Conservation (phyloP, 2,797 vertebrate genomes). For the Cuniculus paca region DNA sequence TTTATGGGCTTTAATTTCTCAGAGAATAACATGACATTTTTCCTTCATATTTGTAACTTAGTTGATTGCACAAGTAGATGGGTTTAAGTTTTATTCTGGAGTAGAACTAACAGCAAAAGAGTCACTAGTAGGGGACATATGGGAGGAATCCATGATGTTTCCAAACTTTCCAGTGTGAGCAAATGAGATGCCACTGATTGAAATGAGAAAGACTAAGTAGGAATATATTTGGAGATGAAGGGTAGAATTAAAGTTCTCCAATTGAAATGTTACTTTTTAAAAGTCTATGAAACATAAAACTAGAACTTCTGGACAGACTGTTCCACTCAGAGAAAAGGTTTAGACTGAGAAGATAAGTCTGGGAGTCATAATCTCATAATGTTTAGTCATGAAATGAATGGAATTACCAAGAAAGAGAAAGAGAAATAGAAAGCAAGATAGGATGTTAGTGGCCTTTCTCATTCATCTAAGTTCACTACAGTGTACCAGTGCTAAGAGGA, state of each 20-base stretch:
- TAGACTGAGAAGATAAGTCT: not conserved
- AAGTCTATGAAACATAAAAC: constrained; percentile 15
- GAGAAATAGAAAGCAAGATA: constrained; percentile 42
- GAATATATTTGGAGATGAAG: not conserved
- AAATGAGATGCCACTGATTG: not conserved
- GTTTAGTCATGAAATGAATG: not conserved
- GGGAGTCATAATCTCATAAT: not conserved
- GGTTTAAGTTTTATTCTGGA: not conserved
- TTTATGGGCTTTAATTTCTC: not conserved
- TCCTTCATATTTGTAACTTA: not conserved
- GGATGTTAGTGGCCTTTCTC: constrained; percentile 14
- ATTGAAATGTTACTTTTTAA: constrained; percentile 34
- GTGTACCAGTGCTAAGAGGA: not conserved
- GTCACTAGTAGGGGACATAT: not conserved
- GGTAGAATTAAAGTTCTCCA: constrained; percentile 9
- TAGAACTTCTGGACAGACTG: not conserved
- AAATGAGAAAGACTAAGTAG: not conserved
- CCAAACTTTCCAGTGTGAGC: not conserved
- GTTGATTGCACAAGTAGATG: not conserved
- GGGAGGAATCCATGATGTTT: not conserved
- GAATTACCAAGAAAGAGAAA: not conserved
- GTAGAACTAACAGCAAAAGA: not conserved
- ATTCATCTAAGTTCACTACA: constrained; percentile 4
- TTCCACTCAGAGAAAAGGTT: not conserved
- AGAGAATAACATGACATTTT: not conserved